phyloP scores from a whole-genome alignment of 1,140 invertebrate species.

The Drosophila truncata region DNA sequence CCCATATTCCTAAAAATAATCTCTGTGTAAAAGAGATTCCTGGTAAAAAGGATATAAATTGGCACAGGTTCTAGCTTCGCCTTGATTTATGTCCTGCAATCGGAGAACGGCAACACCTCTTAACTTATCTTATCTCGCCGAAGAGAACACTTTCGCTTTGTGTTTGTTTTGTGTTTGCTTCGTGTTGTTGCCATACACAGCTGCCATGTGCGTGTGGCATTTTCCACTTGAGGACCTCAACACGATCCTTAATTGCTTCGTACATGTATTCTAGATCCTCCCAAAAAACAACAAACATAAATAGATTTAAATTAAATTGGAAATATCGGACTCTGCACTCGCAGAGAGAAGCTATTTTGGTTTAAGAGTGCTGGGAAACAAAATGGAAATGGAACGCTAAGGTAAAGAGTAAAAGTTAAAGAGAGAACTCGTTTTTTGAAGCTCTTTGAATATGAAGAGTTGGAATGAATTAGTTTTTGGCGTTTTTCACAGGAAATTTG shows the following conservation, averaged over 20 bases:
- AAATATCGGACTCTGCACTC: background rate
- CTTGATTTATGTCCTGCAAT: constrained; percentile 55
- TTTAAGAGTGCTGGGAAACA: constrained; percentile 20
- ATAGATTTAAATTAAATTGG: constrained; percentile 3
- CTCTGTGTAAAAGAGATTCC: constrained; percentile 12
- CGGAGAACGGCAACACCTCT: constrained; percentile 23
- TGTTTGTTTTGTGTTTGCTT: constrained; percentile 31
- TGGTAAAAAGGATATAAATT: constrained; percentile 41
- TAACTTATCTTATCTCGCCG: constrained; percentile 33
- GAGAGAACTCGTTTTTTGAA: background rate
- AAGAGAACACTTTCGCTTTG: constrained; percentile 40
- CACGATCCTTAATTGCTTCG: constrained; percentile 56
- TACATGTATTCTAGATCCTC: constrained; percentile 6
- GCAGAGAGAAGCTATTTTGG: background rate
- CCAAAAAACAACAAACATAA: constrained; percentile 12
- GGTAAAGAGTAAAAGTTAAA: background rate
- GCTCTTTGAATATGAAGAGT: background rate
- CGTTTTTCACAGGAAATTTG: background rate
- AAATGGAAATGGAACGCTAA: constrained; percentile 28
- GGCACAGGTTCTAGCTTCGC: constrained; percentile 21
- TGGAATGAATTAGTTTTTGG: background rate
- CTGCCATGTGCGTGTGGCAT: constrained; percentile 45
- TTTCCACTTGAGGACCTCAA: constrained; percentile 62
- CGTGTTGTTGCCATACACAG: constrained; percentile 25
- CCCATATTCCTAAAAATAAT: no score